phyloP scores from a whole-genome alignment of 2,113 vertebrate genomes.

The Callospermophilus lateralis region DNA sequence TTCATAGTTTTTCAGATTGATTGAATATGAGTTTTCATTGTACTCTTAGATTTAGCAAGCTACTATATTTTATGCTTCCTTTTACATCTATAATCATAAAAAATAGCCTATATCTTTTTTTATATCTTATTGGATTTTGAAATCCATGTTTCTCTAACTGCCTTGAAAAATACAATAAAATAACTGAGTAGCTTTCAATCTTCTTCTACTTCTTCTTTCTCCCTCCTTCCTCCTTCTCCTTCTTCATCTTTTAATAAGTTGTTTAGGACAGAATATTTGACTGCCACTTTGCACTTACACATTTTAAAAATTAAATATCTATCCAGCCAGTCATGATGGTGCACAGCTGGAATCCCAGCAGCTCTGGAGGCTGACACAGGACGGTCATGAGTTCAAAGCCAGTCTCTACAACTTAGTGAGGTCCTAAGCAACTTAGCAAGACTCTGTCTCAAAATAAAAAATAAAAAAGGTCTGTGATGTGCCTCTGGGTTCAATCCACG shows the following conservation, averaged over 20 bases:
- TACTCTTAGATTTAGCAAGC: neutral
- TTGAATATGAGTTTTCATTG: neutral
- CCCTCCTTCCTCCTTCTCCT: neutral
- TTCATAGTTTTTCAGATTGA: neutral
- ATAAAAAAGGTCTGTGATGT: too few relatives aligned
- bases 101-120: neutral
- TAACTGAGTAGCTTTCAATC: neutral
- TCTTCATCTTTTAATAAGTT: neutral
- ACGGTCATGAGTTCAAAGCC: too few relatives aligned
- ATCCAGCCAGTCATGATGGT: neutral
- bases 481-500: too few relatives aligned
- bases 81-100: conserved; percentile 29
- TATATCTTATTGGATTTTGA: neutral
- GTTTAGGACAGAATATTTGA: neutral
- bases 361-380: too few relatives aligned
- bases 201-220: neutral
- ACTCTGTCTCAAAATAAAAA: too few relatives aligned
- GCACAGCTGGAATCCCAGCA: too few relatives aligned
- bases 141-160: neutral
- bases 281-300: neutral
- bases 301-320: neutral
- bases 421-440: too few relatives aligned
- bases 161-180: neutral
- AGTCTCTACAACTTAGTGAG: too few relatives aligned
- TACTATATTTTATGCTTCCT: neutral